A percentile compares a stretch with the other conserved stretches of the same genome.
Evolutionary conservation across 2,797 vertebrate genomes (phyloP).

Genomic region (Clarias pachynema): DNA sequence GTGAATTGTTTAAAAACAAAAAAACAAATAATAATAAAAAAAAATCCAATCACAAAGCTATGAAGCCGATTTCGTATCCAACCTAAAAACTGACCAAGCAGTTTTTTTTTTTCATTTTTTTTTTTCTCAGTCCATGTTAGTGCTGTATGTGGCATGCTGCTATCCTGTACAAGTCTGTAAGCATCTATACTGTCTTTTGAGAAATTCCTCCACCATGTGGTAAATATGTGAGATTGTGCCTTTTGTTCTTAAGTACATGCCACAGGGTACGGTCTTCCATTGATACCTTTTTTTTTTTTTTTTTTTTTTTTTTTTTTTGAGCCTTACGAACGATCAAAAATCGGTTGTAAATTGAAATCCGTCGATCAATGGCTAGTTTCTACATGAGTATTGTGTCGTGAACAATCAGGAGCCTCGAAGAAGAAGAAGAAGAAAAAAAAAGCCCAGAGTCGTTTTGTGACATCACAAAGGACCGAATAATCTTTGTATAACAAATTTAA

Average conservation of each 20-base stretch:
- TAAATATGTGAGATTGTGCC: slow-evolving; percentile 57
- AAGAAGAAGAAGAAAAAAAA: background rate
- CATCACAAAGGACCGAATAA: slow-evolving; percentile 27
- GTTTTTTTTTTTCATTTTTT: too few species aligned
- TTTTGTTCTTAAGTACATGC: slow-evolving; percentile 59
- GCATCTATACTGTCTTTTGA: slow-evolving; percentile 49
- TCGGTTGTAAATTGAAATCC: slow-evolving; percentile 31
- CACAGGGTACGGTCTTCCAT: slow-evolving; percentile 64
- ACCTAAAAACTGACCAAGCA: slow-evolving; percentile 40
- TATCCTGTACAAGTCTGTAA: slow-evolving; percentile 51
- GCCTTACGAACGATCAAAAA: slow-evolving; percentile 26
- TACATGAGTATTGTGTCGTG: slow-evolving; percentile 41
- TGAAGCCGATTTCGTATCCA: slow-evolving; percentile 39
- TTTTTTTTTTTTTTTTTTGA: slow-evolving; percentile 37
- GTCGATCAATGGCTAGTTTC: slow-evolving; percentile 32
- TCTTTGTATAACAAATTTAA: slow-evolving; percentile 38
- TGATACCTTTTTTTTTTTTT: slow-evolving; percentile 47
- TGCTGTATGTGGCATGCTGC: slow-evolving; percentile 60
- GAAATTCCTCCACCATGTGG: slow-evolving; percentile 43
- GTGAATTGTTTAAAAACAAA: background rate
- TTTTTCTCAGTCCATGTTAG: slow-evolving; percentile 34
- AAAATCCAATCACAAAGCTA: slow-evolving; percentile 26
- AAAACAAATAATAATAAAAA: background rate
- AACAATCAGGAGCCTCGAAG: slow-evolving; percentile 42
- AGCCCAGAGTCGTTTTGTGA: background rate